These are phyloP conservation scores for Cataglyphis livida DNA, from an alignment of 2,888 invertebrate genomes.

Conservation along the genomic window DNA sequence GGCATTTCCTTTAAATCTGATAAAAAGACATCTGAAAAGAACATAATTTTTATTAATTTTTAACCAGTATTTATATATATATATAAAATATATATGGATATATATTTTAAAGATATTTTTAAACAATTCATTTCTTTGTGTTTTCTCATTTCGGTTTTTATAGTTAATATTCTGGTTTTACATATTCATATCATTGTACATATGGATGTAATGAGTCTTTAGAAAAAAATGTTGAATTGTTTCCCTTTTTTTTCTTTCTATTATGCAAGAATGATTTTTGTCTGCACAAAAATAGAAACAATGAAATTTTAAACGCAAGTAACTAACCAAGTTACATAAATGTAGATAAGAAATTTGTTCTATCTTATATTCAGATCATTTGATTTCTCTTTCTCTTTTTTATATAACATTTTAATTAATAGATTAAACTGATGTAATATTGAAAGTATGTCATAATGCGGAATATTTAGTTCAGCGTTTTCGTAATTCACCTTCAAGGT, in stretches of 20 bases:
- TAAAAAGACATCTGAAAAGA: constrained; percentile 88
- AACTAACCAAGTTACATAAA: not conserved
- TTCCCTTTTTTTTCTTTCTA: not conserved
- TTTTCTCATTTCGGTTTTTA: not conserved
- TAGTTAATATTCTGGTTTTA: not conserved
- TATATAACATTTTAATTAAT: not conserved
- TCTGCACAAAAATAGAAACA: not conserved
- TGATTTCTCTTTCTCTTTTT: not conserved
- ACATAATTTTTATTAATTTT: not conserved
- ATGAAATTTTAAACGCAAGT: not conserved
- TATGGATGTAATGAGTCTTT: not conserved
- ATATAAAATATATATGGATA: not conserved
- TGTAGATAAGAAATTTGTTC: not conserved
- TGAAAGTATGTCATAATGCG: not conserved
- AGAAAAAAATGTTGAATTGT: not conserved
- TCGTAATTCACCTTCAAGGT: not conserved
- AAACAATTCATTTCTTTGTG: not conserved
- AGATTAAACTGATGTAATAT: not conserved
- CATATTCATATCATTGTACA: not conserved
- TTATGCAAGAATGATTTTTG: not conserved
- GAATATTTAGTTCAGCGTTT: not conserved
- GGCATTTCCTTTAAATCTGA: constrained; percentile 90
- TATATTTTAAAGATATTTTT: not conserved
- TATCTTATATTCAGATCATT: not conserved
- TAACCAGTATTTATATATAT: not conserved